phyloP scores from a whole-genome alignment of 1,140 invertebrate genomes.

The Halotydeus destructor region DNA sequence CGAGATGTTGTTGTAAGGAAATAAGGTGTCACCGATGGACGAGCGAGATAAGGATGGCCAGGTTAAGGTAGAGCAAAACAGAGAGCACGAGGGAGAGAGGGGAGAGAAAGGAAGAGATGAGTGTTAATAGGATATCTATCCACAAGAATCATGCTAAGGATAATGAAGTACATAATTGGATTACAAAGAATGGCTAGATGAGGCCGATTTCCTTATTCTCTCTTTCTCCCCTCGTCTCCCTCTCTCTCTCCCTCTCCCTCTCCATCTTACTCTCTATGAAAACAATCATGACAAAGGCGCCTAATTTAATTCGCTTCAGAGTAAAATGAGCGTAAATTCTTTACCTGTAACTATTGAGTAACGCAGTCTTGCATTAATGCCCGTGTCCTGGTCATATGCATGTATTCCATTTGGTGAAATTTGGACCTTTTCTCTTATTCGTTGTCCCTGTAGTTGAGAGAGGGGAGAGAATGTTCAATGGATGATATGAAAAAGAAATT shows the following conservation, averaged over 20 bases:
- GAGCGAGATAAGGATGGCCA: not conserved
- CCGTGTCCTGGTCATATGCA: slow-evolving; percentile 31
- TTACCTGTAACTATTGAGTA: slow-evolving; percentile 22
- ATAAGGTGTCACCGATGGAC: not conserved
- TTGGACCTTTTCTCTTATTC: slow-evolving; percentile 39
- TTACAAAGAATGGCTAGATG: too few relatives aligned
- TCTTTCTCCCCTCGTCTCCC: not conserved
- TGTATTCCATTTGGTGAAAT: slow-evolving; percentile 41
- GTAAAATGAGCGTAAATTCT: not conserved
- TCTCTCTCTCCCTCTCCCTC: not conserved
- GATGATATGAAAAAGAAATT: not conserved
- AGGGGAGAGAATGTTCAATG: not conserved
- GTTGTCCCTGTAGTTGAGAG: slow-evolving; percentile 30
- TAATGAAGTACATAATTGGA: too few relatives aligned
- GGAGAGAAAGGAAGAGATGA: too few relatives aligned
- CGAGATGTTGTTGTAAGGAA: not conserved
- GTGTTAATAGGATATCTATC: too few relatives aligned
- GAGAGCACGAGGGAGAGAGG: too few relatives aligned
- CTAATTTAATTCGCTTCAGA: not conserved
- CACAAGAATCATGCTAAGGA: too few relatives aligned
- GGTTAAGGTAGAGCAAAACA: too few relatives aligned
- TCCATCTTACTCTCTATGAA: not conserved
- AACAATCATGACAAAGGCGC: not conserved
- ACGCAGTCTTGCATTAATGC: slow-evolving; percentile 20
- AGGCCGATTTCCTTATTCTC: not conserved